phyloP scores from a whole-genome alignment of 2,113 vertebrate species.

The Trogon surrucura region DNA sequence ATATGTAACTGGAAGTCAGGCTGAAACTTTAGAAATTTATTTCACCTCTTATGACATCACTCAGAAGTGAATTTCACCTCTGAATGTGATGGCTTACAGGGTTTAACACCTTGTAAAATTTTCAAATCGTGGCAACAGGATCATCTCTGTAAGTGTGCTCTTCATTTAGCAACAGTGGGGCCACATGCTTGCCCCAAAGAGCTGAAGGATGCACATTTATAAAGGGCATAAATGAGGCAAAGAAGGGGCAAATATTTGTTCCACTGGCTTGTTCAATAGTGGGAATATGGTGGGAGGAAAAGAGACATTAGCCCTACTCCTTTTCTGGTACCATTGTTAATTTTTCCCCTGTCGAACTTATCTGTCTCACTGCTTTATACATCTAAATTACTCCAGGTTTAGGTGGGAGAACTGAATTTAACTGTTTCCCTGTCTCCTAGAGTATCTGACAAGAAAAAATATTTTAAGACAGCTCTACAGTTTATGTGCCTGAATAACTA shows the following conservation, averaged over 20 bases:
- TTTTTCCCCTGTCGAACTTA: background rate
- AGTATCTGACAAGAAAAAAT: background rate
- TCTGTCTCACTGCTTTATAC: background rate
- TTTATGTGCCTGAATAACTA: background rate
- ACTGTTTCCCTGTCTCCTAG: background rate
- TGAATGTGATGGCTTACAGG: background rate
- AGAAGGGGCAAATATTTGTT: background rate
- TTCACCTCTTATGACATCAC: too few relatives aligned
- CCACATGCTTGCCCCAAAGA: background rate
- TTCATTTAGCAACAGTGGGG: background rate
- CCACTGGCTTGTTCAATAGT: background rate
- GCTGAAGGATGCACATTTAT: background rate
- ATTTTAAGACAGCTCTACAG: background rate
- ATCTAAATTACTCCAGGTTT: background rate
- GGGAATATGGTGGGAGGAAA: background rate
- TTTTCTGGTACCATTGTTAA: background rate
- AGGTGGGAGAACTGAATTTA: background rate
- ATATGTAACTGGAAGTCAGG: background rate
- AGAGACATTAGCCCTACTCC: background rate
- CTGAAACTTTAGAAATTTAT: background rate
- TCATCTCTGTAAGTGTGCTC: background rate
- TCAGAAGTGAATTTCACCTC: background rate
- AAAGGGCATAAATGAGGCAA: background rate
- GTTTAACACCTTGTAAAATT: background rate
- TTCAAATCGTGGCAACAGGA: fast-evolving